Evolutionary conservation across 2,113 vertebrate species (phyloP), one percentile per base, ranked within the genome.

Genomic region (Choloepus hoffmanni): DNA sequence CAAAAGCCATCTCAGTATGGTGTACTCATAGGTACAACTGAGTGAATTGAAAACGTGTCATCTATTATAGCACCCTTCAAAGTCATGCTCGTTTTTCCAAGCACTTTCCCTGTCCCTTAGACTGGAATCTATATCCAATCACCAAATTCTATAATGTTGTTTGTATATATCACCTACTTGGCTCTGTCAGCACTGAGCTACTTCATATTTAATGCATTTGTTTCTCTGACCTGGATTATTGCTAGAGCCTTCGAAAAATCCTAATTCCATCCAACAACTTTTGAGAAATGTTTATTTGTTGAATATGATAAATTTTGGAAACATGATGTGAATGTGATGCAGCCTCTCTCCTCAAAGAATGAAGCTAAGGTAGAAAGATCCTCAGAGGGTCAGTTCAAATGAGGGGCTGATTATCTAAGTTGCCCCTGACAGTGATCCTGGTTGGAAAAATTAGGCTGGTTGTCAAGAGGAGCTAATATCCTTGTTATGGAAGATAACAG

Each of bases 261-360:
- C 53, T 78, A 62, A 72, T 68, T 73, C 78, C 48, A 62, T 21
- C 33, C 40, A 82, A 92, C 26, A 63, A 45, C 5, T 65, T 62
- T 74, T 40, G 70, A 90, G 30, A 93, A 85, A 58, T 84, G 24
- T 68, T 45, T 88, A 33, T 77, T 85, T 77, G 45, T 55, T 81
- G 30, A 93, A 79, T 12, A 43, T 7, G 16, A 40, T 26, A 73
- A 67, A 63, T 33, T 90, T 55, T 84, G 68, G 30, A 78, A 36
- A 58, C 23, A 33, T 50, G n/a, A 26, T 48, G 10, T 65, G 9
- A 90, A 43, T 40, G 16, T 33, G 6, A 13, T 1, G 9, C 23
- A 68, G 21, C 8, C 40, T 9, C 33, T 86, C 3, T 84, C 45
- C 24, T 78, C 30, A 65, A 15, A 67, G 77, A 87, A n/a, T n/a